Evolutionary conservation across 2,797 vertebrate species (phyloP).

Genomic region (Epinephelus malabaricus): DNA sequence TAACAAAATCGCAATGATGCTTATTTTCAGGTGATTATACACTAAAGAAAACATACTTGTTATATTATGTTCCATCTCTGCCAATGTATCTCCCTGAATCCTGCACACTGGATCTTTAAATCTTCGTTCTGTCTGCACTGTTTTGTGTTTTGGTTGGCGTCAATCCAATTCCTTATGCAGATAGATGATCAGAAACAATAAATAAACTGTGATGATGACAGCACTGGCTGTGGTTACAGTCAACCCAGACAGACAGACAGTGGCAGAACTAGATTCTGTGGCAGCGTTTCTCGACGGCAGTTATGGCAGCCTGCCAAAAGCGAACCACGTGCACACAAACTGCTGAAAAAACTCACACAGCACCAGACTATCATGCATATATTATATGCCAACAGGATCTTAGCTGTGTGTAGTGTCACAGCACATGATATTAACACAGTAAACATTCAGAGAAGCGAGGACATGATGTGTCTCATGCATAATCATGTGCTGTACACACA

Average conservation of each 20-base stretch:
- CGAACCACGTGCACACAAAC: conserved; percentile 41
- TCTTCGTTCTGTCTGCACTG: conserved; percentile 27
- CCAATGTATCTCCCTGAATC: too few species aligned
- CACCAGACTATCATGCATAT: conserved; percentile 1
- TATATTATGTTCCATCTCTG: too few species aligned
- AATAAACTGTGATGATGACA: conserved; percentile 32
- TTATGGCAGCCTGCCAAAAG: conserved; percentile 53
- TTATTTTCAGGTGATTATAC: too few species aligned
- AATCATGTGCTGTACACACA: conserved; percentile 22
- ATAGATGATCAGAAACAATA: conserved; percentile 34
- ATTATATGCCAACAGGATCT: conserved; percentile 5
- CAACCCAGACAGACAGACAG: conserved; percentile 60
- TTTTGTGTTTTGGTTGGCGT: conserved; percentile 28
- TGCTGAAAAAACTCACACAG: conserved; percentile 8
- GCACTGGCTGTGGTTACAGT: conserved; percentile 29
- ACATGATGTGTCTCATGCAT: conserved; percentile 10
- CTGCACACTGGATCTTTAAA: neutral
- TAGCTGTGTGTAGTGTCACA: conserved; percentile 10
- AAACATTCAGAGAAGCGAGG: conserved; percentile 24
- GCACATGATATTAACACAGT: conserved; percentile 18
- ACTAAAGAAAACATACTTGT: too few species aligned
- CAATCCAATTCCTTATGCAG: neutral
- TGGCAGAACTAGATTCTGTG: conserved; percentile 68
- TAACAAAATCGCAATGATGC: too few species aligned
- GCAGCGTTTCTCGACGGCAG: conserved; percentile 29